phyloP scores from a whole-genome alignment of 2,797 vertebrate genomes.

The Remorina albescens region DNA sequence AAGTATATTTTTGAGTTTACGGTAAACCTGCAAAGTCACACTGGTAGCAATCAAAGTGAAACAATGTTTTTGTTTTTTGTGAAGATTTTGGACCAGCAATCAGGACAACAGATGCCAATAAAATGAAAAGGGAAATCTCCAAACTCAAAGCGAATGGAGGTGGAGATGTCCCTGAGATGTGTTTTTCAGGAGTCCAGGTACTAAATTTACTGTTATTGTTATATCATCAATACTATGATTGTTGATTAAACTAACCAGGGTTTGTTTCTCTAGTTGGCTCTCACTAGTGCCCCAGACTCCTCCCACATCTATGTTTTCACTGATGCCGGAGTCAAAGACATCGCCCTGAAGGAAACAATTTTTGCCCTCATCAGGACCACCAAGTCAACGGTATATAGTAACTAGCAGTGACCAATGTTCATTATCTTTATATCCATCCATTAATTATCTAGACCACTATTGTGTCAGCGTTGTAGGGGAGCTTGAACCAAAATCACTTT shows the following conservation, averaged over 20 bases:
- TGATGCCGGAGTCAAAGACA: slow-evolving; percentile 81
- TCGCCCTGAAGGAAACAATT: slow-evolving; percentile 75
- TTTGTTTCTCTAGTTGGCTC: slow-evolving; percentile 75
- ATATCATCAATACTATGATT: rapidly evolving
- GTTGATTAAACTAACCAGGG: background rate
- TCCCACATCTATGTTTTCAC: slow-evolving; percentile 85
- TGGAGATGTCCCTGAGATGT: slow-evolving; percentile 79
- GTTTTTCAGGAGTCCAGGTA: slow-evolving; percentile 84
- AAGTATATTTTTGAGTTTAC: background rate
- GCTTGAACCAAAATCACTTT: too few species aligned
- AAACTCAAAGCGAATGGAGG: slow-evolving; percentile 59
- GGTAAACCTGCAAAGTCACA: background rate
- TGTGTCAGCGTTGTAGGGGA: too few species aligned
- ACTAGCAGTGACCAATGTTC: too few species aligned
- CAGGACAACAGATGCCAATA: slow-evolving; percentile 73
- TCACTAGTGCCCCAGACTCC: slow-evolving; percentile 79
- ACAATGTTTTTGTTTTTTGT: background rate
- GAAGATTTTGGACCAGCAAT: slow-evolving; percentile 79
- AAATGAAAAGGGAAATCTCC: slow-evolving; percentile 79
- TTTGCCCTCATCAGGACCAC: slow-evolving; percentile 78
- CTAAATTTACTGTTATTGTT: background rate
- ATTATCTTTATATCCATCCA: too few species aligned
- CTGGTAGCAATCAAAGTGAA: background rate
- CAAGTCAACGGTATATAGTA: too few species aligned
- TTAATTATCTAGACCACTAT: too few species aligned